Base-by-base conservation (phyloP, 23 tunicate genomes). In the Ascidia mentula region DNA sequence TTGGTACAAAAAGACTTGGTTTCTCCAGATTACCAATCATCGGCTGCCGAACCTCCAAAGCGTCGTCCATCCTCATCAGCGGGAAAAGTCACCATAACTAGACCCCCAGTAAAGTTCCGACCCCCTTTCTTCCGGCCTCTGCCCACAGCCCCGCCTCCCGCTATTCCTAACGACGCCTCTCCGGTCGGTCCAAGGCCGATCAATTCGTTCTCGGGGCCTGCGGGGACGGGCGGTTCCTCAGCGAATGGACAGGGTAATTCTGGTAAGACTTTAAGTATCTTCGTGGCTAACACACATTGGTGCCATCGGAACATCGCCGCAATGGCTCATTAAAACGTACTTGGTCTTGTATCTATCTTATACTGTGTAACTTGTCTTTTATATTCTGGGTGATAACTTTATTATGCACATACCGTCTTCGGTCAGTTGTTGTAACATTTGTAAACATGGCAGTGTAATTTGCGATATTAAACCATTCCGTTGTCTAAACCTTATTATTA, bases 11-110 rank as follows among this genome's bases (percentile, higher is more conserved):
- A 17, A 13, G 31, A 20, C 26, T 20, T 31, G 40, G 40, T 74
- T 59, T 46, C 46, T 77, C 17, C 82, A 91, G 97, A 91, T 69
- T 91, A 91, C 81, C 86, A 84, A 40, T 38, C 97, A 6, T 89
- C 97, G 0, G 97, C 76, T 0, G 90, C 90, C 0, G 84, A 61
- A 34, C 73, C 97, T 22, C 89, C 96, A 0, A 70, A 38, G 18
- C 75, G 78, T 1, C 38, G 65, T 24, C 3, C 78, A 37, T n/a
- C 46, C 61, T 39, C 42, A 30, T 33, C 69, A 18, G 73, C 82
- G 37, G 40, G 69, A 37, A 46, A 79, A 74, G 22, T 82, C 18
- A 34, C 80, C 80, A 39, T 34, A 18, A 75, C 87, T 9, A 40
- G 42, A 75, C 83, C 82, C 0, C 75, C 77, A 7, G 79, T 85